A percentile compares a stretch with the other conserved stretches of the same genome.
Evolutionary conservation across 2,113 vertebrate genomes (phyloP).

Genomic region (Scomber scombrus): DNA sequence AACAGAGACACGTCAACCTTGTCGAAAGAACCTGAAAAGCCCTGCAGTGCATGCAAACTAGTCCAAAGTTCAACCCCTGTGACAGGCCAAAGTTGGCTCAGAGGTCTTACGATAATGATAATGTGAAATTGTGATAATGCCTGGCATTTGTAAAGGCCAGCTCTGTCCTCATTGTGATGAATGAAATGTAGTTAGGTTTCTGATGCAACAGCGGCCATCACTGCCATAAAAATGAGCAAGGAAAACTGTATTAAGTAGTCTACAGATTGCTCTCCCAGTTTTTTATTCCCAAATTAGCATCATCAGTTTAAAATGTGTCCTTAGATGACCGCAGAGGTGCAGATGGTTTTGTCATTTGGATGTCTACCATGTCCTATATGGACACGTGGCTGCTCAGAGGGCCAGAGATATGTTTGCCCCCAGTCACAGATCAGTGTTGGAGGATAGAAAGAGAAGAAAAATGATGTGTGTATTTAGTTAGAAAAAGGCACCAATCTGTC

Average conservation of each 20-base stretch:
- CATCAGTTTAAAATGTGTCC: constrained; percentile 35
- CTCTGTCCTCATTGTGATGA: not conserved
- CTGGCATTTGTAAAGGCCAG: constrained; percentile 15
- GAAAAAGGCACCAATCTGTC: too few relatives aligned
- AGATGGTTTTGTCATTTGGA: constrained; percentile 78
- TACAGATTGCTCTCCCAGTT: not conserved
- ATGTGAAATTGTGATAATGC: not conserved
- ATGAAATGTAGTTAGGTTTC: not conserved
- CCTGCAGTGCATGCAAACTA: not conserved
- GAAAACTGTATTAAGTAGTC: not conserved
- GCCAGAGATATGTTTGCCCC: constrained; percentile 70
- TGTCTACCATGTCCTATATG: constrained; percentile 73
- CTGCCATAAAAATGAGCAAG: not conserved
- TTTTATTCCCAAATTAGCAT: constrained; percentile 18
- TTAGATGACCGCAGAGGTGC: constrained; percentile 51
- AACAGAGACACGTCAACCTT: not conserved
- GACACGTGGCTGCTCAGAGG: constrained; percentile 75
- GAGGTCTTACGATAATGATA: not conserved
- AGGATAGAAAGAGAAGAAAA: constrained; percentile 18
- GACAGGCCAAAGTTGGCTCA: not conserved
- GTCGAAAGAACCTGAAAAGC: not conserved
- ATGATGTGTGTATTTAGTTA: constrained; percentile 1
- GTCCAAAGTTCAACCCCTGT: not conserved
- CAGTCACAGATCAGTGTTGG: constrained; percentile 44
- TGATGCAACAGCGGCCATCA: not conserved